phyloP scores from a whole-genome alignment of 2,797 vertebrate genomes.

The Ctenopoma kingsleyae region DNA sequence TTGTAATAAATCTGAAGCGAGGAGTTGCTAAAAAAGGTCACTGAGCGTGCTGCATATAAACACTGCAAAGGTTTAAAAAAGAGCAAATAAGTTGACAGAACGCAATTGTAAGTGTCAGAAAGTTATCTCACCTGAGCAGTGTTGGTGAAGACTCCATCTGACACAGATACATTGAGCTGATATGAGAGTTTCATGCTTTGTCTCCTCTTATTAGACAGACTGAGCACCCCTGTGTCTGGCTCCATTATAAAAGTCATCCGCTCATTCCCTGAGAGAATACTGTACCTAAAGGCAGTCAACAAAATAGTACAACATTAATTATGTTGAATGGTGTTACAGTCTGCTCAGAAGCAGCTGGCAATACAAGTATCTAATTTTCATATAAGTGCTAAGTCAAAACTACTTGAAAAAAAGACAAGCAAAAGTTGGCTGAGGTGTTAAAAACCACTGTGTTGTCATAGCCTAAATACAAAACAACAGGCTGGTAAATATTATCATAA shows the following conservation, averaged over 20 bases:
- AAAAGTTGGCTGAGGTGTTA: background rate
- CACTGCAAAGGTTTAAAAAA: slow-evolving; percentile 29
- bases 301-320: slow-evolving; percentile 14
- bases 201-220: slow-evolving; percentile 89
- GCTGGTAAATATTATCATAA: background rate
- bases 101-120: slow-evolving; percentile 21
- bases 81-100: slow-evolving; percentile 48
- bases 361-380: slow-evolving; percentile 14
- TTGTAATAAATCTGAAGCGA: slow-evolving; percentile 45
- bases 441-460: background rate
- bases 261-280: slow-evolving; percentile 93
- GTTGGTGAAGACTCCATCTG: slow-evolving; percentile 97
- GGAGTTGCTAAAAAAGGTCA: slow-evolving; percentile 27
- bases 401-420: slow-evolving; percentile 9
- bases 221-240: slow-evolving; percentile 90
- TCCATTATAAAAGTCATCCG: slow-evolving; percentile 92
- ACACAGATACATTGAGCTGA: slow-evolving; percentile 93
- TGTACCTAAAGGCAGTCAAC: slow-evolving; percentile 83
- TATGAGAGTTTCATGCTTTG: slow-evolving; percentile 87
- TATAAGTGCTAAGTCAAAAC: slow-evolving; percentile 4
- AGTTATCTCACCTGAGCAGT: slow-evolving; percentile 84
- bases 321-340: background rate
- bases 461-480: background rate
- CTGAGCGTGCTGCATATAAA: slow-evolving; percentile 4
- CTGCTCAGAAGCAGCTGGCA: slow-evolving; percentile 14